These are phyloP conservation scores for Dryobotodes eremita DNA, from an alignment of 2,888 invertebrate species.

Conservation along the genomic window DNA sequence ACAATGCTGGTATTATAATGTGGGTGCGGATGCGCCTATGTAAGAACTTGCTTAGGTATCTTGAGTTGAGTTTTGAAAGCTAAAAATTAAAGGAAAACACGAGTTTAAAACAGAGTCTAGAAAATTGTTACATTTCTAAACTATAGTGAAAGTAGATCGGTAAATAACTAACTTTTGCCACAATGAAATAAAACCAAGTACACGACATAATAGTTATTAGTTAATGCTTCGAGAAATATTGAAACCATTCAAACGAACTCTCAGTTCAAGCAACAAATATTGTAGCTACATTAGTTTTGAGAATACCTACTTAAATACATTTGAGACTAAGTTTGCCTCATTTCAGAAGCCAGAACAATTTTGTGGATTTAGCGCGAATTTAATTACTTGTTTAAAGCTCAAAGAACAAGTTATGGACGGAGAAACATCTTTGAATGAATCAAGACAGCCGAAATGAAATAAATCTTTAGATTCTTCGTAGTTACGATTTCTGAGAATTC, in stretches of 20 bases:
- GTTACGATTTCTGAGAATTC: not conserved
- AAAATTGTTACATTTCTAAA: not conserved
- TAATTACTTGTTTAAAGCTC: constrained; percentile 40
- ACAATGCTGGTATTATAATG: constrained; percentile 44
- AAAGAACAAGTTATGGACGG: constrained; percentile 32
- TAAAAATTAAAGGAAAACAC: not conserved
- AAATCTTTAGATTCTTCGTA: constrained; percentile 1
- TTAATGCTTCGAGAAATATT: not conserved
- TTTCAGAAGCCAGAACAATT: constrained; percentile 21
- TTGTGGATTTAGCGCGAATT: constrained; percentile 33
- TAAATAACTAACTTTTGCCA: not conserved
- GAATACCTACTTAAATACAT: constrained; percentile 26
- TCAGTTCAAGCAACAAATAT: constrained; percentile 13
- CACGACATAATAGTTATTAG: constrained; percentile 5
- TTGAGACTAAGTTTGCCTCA: constrained; percentile 29
- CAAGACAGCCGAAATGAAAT: constrained; percentile 14
- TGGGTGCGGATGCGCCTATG: not conserved
- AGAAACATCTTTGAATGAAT: constrained; percentile 12
- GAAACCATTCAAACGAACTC: constrained; percentile 4
- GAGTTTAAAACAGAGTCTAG: not conserved
- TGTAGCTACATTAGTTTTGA: not conserved
- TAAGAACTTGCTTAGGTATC: not conserved
- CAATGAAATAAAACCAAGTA: constrained; percentile 11
- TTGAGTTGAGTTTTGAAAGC: constrained; percentile 10
- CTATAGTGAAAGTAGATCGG: not conserved